Base-by-base conservation (phyloP, 1,140 invertebrate species). In the Wasmannia auropunctata region DNA sequence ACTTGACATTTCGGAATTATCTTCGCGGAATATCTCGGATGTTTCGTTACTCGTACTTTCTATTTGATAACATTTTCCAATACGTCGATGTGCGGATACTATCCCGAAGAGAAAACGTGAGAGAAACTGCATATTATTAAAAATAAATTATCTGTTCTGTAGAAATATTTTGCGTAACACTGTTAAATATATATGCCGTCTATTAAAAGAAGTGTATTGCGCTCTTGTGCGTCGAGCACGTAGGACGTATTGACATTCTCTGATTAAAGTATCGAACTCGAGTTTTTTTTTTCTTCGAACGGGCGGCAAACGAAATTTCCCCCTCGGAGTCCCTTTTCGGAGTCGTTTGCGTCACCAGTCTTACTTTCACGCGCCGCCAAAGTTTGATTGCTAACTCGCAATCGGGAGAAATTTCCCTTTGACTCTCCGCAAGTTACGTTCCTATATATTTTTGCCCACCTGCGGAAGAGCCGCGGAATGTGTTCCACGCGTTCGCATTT, bases 381-480 rank as follows among this genome's bases (percentile, higher is more conserved):
- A 81, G 49, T 81, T 72, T 72, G 65, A 81, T 81, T 72, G 65
- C 65, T 11, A 81, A 43, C 37, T 72, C 49, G 65, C 65, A 72
- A 81, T 81, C 79, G 72, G 43, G 79, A 58, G 79, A 70, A 31
- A 14, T 81, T 49, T 28, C 25, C 19, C 79, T 54, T 70, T 72
- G 65, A 81, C 51, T 25, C 65, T 80, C 37, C 14, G 22, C 58
- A 11, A 63, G 58, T 56, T 56, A 54, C 77, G 46, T 16, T 70
- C 65, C 56, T 34, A 58, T 34, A 58, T 31, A 72, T 72, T 56
- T 81, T 70, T 31, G 25, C 37, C 54, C 10, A 34, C 72, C 25
- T 25, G 69, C 19, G 34, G 51, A 65, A 51, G n/a, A 40, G 14
- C 65, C 14, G 22, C 34, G 25, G n/a, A n/a, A n/a, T n/a, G n/a